Conservation (phyloP, 2,113 vertebrate species). For the Odobenus rosmarus region DNA sequence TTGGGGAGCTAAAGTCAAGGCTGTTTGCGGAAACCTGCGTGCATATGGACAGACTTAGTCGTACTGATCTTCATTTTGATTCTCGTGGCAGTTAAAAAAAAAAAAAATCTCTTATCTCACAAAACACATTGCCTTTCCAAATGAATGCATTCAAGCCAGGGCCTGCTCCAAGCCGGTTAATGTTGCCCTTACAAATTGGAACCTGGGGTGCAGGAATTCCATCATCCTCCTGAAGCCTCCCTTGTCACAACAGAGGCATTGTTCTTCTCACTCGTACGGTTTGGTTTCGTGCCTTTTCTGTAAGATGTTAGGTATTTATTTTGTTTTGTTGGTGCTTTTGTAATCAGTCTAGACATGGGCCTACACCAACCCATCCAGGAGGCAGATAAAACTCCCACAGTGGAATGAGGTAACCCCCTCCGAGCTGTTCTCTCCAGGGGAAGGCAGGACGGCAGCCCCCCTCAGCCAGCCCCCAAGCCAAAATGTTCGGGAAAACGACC, state of each 20-base stretch:
- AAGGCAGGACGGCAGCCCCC: not conserved
- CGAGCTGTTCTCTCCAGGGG: not conserved
- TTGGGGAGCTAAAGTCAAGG: not conserved
- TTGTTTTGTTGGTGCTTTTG: slow-evolving; percentile 77
- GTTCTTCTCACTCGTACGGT: slow-evolving; percentile 65
- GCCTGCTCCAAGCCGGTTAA: slow-evolving; percentile 67
- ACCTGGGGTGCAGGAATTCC: slow-evolving; percentile 71
- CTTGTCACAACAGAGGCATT: slow-evolving; percentile 76
- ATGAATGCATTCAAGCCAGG: slow-evolving; percentile 76
- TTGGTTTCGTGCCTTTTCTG: slow-evolving; percentile 67
- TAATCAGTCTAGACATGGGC: slow-evolving; percentile 79
- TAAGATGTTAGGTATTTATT: slow-evolving; percentile 80
- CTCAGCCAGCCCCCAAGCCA: not conserved
- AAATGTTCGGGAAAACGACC: not conserved
- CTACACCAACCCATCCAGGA: slow-evolving; percentile 69
- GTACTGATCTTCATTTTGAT: slow-evolving; percentile 73
- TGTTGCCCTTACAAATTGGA: slow-evolving; percentile 78
- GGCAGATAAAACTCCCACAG: slow-evolving; percentile 68
- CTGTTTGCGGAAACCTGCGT: slow-evolving; percentile 25
- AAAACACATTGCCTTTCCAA: slow-evolving; percentile 76
- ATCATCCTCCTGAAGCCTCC: slow-evolving; percentile 56
- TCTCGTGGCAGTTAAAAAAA: slow-evolving; percentile 53
- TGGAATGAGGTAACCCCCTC: slow-evolving; percentile 52
- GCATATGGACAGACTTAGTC: not conserved
- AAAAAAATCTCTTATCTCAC: slow-evolving; percentile 73